Evolutionary conservation across 2,888 invertebrate species (phyloP), one percentile per base, ranked within the genome.

Genomic region (Aphrophora alni): DNA sequence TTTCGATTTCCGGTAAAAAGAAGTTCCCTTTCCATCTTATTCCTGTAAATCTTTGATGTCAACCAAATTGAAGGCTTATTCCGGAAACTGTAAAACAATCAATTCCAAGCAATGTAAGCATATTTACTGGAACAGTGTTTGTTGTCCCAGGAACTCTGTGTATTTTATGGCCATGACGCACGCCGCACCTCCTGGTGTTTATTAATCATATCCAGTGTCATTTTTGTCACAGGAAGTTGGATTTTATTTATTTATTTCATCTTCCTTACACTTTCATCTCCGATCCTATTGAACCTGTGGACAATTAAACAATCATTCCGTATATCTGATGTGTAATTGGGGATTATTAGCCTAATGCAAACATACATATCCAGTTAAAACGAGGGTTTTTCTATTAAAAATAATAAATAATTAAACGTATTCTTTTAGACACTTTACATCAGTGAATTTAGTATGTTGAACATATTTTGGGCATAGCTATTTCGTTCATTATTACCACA

Each of bases 191-290:
- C 10, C 2, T 10, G 3, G 21, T 59, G 21, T 59, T 59, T 59
- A 59, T 59, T 59, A 59, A 21, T 59, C 59, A 59, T 59, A 59
- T 59, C 59, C 21, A 59, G 59, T 59, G 59, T 59, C 59, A 59
- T 59, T 59, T 59, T 59, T 59, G 59, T 59, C 59, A 14, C 59
- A 59, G 59, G 59, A 59, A 21, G 59, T 59, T 21, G 59, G 59
- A 59, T 59, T 33, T 33, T 8, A 33, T 33, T 59, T 59, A 21
- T 59, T 59, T 59, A 8, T 59, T 59, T 59, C 59, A 1, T 59
- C 1, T 59, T 59, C 59, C 4, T 7, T n/a, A 14, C 44, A 44
- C 59, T 59, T 59, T 59, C 59, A 59, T 59, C 59, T 59, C 21
- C 59, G 3, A 1, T 21, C 21, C 59, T 21, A 59, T 59, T 59